A percentile compares a stretch with the other conserved stretches of the same genome.
Evolutionary conservation across 1,140 invertebrate genomes (phyloP).

Genomic region (Eulimnadia texana): DNA sequence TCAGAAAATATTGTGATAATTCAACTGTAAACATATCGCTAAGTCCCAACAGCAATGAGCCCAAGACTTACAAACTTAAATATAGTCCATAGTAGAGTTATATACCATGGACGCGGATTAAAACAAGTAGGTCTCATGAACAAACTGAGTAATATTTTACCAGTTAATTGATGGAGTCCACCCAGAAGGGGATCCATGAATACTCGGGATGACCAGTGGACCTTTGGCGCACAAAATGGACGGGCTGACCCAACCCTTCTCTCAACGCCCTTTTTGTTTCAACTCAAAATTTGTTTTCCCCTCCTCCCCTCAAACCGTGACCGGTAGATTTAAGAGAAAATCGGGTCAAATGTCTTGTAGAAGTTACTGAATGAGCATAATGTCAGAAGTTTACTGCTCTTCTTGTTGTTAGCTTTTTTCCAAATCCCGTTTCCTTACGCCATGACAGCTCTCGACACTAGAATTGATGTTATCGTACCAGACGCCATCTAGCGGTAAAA

Average conservation of each 20-base stretch:
- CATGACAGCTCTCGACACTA: too few relatives aligned
- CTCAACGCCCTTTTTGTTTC: too few relatives aligned
- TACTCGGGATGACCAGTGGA: neutral
- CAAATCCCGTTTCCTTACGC: too few relatives aligned
- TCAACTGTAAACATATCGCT: neutral
- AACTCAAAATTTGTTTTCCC: too few relatives aligned
- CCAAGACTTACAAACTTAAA: slow-evolving; percentile 8
- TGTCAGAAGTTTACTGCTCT: too few relatives aligned
- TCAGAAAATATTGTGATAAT: neutral
- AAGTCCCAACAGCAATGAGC: neutral
- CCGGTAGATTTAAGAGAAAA: too few relatives aligned
- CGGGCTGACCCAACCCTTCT: neutral
- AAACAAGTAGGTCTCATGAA: neutral
- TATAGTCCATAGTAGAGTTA: neutral
- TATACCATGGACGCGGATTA: neutral
- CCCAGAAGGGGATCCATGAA: slow-evolving; percentile 15
- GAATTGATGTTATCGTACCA: too few relatives aligned
- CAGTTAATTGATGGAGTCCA: slow-evolving; percentile 13
- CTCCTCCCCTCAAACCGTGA: too few relatives aligned
- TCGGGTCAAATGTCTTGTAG: too few relatives aligned
- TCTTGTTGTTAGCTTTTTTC: too few relatives aligned
- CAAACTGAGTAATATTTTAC: neutral
- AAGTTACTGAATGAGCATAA: too few relatives aligned
- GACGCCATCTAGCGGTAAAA: too few relatives aligned
- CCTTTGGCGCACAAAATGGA: neutral